Evolutionary conservation across 2,113 vertebrate species (phyloP).

Genomic region (Ploceus nigricollis): DNA sequence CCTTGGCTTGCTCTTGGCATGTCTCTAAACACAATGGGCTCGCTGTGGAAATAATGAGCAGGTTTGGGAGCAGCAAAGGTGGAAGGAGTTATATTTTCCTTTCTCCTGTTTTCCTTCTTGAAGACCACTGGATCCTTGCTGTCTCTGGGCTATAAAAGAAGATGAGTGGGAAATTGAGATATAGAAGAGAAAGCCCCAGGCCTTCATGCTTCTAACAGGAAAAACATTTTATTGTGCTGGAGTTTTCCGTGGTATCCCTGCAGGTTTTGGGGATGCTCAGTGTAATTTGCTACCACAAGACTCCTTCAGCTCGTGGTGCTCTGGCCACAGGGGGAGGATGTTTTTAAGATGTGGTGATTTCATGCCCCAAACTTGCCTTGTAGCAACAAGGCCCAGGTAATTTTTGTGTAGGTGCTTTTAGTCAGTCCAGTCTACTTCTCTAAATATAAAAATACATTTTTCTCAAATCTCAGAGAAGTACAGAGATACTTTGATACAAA

Average conservation of each 20-base stretch:
- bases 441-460: neutral
- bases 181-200: neutral
- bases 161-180: neutral
- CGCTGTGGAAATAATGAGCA: neutral
- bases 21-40: rapidly evolving
- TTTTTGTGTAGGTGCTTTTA: neutral
- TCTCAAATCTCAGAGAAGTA: neutral
- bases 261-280: neutral
- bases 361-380: rapidly evolving
- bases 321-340: neutral
- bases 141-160: neutral
- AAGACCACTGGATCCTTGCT: neutral
- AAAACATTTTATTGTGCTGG: neutral
- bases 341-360: neutral
- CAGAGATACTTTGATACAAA: neutral
- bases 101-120: neutral
- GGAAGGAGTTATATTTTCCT: neutral
- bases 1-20: neutral
- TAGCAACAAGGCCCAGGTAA: neutral
- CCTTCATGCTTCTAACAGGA: neutral
- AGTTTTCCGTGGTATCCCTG: neutral
- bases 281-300: rapidly evolving
- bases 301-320: neutral
- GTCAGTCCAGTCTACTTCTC: neutral
- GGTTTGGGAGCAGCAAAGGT: neutral